These are phyloP conservation scores for Ceratotherium simum DNA, from an alignment of 2,113 vertebrate species.

Conservation along the genomic window DNA sequence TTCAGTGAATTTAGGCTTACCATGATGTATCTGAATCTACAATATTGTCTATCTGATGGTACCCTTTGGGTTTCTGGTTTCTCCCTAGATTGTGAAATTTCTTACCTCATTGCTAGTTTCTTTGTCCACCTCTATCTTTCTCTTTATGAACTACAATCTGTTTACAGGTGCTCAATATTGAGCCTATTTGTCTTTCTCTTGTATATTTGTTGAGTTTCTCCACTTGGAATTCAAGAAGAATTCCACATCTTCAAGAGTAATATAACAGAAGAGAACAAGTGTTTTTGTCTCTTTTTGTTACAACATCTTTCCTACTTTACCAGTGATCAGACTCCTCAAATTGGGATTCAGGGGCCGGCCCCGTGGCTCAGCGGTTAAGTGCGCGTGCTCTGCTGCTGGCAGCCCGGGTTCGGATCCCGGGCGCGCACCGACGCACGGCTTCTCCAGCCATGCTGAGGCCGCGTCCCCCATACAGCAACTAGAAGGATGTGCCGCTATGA, in stretches of 20 bases:
- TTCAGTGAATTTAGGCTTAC: background rate
- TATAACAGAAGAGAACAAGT: background rate
- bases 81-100: background rate
- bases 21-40: background rate
- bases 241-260: background rate
- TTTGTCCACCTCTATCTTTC: background rate
- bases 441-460: too few relatives aligned
- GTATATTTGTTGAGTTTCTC: background rate
- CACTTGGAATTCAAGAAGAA: background rate
- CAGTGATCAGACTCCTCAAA: background rate
- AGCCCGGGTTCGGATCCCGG: too few relatives aligned
- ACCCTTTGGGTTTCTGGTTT: background rate
- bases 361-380: too few relatives aligned
- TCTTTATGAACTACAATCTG: background rate
- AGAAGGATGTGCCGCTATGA: too few relatives aligned
- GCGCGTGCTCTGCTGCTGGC: too few relatives aligned
- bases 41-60: background rate
- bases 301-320: background rate
- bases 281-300: background rate
- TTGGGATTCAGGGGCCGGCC: background rate
- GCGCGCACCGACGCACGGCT: too few relatives aligned
- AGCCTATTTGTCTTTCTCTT: background rate
- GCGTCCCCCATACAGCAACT: too few relatives aligned
- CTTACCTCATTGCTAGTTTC: background rate
- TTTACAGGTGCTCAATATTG: background rate